These are phyloP conservation scores for Murina feae DNA, from an alignment of 2,113 vertebrate species.

Conservation along the genomic window DNA sequence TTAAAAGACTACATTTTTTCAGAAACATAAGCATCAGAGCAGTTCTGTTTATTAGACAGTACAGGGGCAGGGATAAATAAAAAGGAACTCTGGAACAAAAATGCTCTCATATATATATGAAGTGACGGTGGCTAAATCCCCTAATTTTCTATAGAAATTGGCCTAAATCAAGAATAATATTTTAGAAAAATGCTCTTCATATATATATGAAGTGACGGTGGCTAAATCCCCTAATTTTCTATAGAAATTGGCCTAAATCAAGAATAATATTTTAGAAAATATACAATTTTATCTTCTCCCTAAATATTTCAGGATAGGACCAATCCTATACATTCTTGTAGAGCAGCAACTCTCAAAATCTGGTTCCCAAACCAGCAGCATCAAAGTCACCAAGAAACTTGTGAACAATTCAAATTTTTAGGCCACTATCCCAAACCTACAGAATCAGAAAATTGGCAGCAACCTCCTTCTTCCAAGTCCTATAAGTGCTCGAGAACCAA, in stretches of 20 bases:
- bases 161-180: not conserved
- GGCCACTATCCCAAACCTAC: not conserved
- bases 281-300: not conserved
- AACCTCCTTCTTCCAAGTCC: not conserved
- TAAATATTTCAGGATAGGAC: not conserved
- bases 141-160: not conserved
- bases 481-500: not conserved
- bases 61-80: not conserved
- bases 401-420: not conserved
- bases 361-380: not conserved
- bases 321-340: not conserved
- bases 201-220: not conserved
- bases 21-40: not conserved
- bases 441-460: not conserved
- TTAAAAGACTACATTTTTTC: not conserved
- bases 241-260: not conserved
- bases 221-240: not conserved
- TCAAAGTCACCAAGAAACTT: not conserved
- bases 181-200: no score
- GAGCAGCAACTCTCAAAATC: not conserved
- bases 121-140: not conserved
- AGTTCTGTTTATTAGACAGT: constrained; percentile 1
- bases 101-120: not conserved
- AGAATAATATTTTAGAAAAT: constrained; percentile 14
- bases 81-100: constrained; percentile 23